Percentiles rank a stretch among this genome's conserved stretches.
These are phyloP conservation scores for Acronicta alni DNA, from an alignment of 2,888 invertebrate species.

Conservation along the genomic window DNA sequence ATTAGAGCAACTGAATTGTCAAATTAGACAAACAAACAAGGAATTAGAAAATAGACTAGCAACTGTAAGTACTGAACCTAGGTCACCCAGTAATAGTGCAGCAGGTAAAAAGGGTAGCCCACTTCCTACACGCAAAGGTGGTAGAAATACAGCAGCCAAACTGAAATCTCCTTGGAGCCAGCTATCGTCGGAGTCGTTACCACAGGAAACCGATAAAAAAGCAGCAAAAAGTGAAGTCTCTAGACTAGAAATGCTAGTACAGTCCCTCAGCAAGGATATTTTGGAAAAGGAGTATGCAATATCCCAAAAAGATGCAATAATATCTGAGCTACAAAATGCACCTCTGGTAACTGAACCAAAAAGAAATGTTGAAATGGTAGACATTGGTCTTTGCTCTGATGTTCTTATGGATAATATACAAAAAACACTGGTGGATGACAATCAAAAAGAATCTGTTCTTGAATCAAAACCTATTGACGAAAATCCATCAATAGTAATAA, in stretches of 20 bases:
- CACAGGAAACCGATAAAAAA: constrained; percentile 81
- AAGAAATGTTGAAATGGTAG: constrained; percentile 56
- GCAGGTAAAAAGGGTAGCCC: constrained; percentile 81
- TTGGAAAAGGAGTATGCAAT: constrained; percentile 82
- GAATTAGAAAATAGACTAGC: constrained; percentile 87
- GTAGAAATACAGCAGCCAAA: constrained; percentile 80
- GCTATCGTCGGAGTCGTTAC: constrained; percentile 76
- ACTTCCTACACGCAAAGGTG: constrained; percentile 78
- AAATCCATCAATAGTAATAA: constrained; percentile 48
- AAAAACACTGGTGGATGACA: constrained; percentile 28
- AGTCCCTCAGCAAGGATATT: constrained; percentile 85
- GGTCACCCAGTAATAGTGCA: constrained; percentile 64
- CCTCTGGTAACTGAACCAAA: constrained; percentile 56
- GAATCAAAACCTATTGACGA: constrained; percentile 47
- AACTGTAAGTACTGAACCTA: constrained; percentile 69
- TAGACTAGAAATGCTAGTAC: constrained; percentile 79
- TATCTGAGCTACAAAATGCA: constrained; percentile 71
- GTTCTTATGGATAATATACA: constrained; percentile 37
- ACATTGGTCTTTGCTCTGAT: constrained; percentile 72
- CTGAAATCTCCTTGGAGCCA: constrained; percentile 85
- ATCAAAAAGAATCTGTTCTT: constrained; percentile 28
- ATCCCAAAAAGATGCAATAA: constrained; percentile 82
- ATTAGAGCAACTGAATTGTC: constrained; percentile 85
- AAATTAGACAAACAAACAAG: constrained; percentile 87
- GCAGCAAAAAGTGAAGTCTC: constrained; percentile 72